Evolutionary conservation across 35 echinoderm and acorn worm species (phyloP).

Genomic region (Nesometra sesokonis): DNA sequence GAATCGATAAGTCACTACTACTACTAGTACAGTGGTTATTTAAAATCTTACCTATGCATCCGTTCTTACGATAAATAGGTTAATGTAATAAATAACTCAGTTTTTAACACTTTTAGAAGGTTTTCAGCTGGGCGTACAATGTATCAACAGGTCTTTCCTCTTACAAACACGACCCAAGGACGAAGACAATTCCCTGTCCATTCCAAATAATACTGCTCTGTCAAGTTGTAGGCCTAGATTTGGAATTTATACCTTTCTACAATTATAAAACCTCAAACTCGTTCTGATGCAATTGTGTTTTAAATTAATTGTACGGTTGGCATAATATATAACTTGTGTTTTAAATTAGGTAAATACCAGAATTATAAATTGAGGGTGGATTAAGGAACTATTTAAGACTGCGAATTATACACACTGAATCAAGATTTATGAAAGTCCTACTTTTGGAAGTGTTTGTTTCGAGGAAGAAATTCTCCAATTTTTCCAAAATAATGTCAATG

Average conservation of each 20-base stretch:
- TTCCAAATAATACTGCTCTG: not conserved
- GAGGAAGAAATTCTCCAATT: no score
- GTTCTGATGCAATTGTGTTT: not conserved
- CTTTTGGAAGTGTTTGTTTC: not conserved
- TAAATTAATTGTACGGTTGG: not conserved
- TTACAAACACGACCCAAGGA: not conserved
- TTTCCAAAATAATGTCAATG: no score
- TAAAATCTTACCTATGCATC: no score
- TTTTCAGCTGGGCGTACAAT: not conserved
- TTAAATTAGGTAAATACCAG: not conserved
- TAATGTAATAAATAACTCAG: no score
- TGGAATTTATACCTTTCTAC: not conserved
- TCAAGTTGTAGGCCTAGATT: not conserved
- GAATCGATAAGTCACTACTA: no score
- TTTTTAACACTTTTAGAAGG: not conserved
- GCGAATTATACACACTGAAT: no score
- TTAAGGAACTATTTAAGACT: not conserved
- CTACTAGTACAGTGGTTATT: no score
- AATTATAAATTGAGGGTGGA: not conserved
- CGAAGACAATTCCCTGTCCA: not conserved
- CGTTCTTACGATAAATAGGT: no score
- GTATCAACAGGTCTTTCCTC: not conserved
- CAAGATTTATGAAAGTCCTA: not conserved
- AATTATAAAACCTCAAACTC: not conserved
- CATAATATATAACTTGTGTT: not conserved